Conservation (phyloP, 2,113 vertebrate genomes). For the Pagrus major region DNA sequence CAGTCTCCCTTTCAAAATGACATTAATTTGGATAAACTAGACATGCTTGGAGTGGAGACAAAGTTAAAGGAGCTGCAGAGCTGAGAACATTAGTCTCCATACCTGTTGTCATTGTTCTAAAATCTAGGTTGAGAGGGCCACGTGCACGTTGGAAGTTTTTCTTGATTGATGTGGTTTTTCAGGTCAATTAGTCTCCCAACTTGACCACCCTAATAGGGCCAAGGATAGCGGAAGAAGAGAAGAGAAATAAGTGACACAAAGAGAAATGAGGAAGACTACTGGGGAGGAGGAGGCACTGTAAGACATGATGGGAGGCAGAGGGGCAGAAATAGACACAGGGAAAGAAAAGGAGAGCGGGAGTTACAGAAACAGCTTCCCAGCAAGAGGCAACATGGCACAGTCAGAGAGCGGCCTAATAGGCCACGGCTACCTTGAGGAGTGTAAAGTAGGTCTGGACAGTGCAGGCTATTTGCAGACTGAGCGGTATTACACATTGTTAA, state of each 20-base stretch:
- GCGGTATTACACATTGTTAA: constrained; percentile 71
- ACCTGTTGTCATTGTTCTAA: too few species aligned
- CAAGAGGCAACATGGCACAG: constrained; percentile 35
- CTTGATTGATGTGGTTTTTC: constrained; percentile 57
- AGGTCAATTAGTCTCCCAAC: constrained; percentile 60
- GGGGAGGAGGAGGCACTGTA: constrained; percentile 34
- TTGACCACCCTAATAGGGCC: constrained; percentile 65
- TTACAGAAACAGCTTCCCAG: constrained; percentile 19
- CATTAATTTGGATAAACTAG: too few species aligned
- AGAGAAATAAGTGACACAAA: constrained; percentile 40
- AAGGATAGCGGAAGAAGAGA: constrained; percentile 56
- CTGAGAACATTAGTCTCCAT: background rate
- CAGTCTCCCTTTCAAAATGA: too few species aligned
- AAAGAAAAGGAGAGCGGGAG: constrained; percentile 18
- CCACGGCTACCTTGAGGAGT: constrained; percentile 67
- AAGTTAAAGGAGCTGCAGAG: too few species aligned
- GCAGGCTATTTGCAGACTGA: constrained; percentile 72
- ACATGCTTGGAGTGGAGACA: too few species aligned
- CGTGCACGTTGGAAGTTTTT: background rate
- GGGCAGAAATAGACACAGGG: constrained; percentile 55
- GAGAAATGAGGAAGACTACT: constrained; percentile 33
- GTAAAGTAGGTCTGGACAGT: constrained; percentile 73
- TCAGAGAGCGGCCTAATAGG: constrained; percentile 63
- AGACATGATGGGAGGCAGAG: constrained; percentile 37
- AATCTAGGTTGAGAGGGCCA: constrained; percentile 57